Base-by-base conservation (phyloP, 2,113 vertebrate species). In the Archocentrus centrarchus region DNA sequence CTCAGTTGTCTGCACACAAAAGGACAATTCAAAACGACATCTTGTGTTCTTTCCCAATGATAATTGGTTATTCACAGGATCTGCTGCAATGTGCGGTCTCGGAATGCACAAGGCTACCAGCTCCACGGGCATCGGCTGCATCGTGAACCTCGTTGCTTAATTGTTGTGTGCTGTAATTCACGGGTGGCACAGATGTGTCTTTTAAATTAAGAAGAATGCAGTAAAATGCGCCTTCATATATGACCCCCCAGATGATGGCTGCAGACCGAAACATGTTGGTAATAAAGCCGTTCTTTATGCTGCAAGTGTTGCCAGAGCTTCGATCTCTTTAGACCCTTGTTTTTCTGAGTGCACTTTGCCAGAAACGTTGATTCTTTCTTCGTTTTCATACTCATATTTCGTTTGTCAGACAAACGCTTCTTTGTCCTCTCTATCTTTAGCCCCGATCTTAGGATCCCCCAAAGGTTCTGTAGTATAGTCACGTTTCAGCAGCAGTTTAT, bases 1-100 rank as follows among this genome's bases (percentile, higher is more conserved):
- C 81, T 60, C 27, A 77, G 64, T 79, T 91, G 66, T 81, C 59
- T 79, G 37, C 30, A 17, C 79, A 93, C 90, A 91, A 87, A 82
- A 83, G 63, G 47, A 87, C 76, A 78, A 90, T 89, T 94, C 89
- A 92, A 35, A 79, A 55, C 53, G 32, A 27, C 77, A 78, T 82
- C 30, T 80, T 88, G 88, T 85, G 84, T 92, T 90, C 81, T 77
- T 57, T 35, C 3, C 47, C 39, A 35, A 66, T 57, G 59, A 77
- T 75, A 88, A 91, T 84, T 20, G 60, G 50, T 84, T 89, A 81
- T 85, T 86, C 59, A 78, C 59, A 86, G 77, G 32, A 59, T 59
- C 24, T 68, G 57, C 73, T 59, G 32, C n/a, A 55, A 50, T 79
- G 79, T 83, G 59, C 77, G 60, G 39, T 80, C 41, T 17, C 4